Base-by-base conservation (phyloP, 2,888 invertebrate species). In the Gandaritis pyraliata region DNA sequence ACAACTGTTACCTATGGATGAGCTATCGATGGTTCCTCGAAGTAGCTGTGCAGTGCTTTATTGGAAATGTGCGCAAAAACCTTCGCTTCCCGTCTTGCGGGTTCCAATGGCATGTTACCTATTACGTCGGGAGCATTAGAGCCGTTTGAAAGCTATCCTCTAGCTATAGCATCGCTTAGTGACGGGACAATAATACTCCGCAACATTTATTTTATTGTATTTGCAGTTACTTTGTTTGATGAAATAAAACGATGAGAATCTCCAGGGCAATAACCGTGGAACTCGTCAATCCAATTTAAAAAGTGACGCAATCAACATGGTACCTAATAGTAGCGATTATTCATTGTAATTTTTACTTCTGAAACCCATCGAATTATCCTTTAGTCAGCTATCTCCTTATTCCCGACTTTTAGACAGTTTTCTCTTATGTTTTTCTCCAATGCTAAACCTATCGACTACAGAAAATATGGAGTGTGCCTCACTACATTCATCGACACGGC, bases 1-100 rank as follows among this genome's bases (percentile, higher is more conserved):
- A 61, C 60, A 50, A 53, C 52, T 39, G 47, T 52, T 58, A 57
- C 43, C 41, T 11, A 43, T 43, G 29, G 38, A 50, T 45, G 50
- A 47, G 41, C 51, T 58, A 48, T 59, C 41, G 53, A 47, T 41
- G 41, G 10, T 68, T 68, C 68, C n/a, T 36, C 60, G 70, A 70
- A 70, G 61, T 70, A 70, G 64, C 66, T 54, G 66, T 45, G 16
- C 49, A 39, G 62, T 53, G 59, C 53, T 48, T 51, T 66, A 64
- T 47, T 66, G 64, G 66, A 62, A 70, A 62, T 57, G 49, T 53
- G 64, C 0, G 52, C 61, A 68, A 68, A 70, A 70, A 70, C 47
- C 55, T 23, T 60, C 57, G 64, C 70, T 70, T 70, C 68, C 70
- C 65, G 70, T 67, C 65, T 45, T 33, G 55, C 66, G 59, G 48